Percentiles rank a stretch among this genome's conserved stretches.
Evolutionary conservation across 2,797 vertebrate genomes (phyloP).

Genomic region (Chaetophractus vellerosus): DNA sequence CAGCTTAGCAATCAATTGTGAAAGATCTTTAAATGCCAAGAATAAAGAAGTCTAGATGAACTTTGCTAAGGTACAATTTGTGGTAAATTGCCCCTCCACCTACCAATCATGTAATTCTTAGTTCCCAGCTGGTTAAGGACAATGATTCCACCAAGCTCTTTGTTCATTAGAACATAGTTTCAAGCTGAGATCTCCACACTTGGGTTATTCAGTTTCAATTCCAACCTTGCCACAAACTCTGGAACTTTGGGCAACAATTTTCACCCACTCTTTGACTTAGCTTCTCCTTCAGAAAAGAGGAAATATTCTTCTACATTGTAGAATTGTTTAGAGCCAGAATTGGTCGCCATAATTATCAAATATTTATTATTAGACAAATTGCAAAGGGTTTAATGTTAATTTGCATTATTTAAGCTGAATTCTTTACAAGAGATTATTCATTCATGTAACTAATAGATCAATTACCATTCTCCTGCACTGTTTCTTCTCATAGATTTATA

Average conservation of each 20-base stretch:
- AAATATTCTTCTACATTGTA: neutral
- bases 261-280: neutral
- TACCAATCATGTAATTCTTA: neutral
- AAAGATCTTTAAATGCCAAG: constrained; percentile 59
- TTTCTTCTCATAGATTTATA: constrained; percentile 36
- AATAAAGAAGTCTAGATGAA: constrained; percentile 60
- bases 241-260: constrained; percentile 11
- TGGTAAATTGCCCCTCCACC: neutral
- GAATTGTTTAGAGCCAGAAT: neutral
- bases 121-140: constrained; percentile 51
- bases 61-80: constrained; percentile 34
- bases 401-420: neutral
- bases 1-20: neutral
- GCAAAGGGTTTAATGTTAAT: neutral
- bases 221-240: neutral
- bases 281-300: constrained; percentile 18
- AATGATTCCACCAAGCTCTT: neutral
- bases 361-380: neutral
- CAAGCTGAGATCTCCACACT: neutral
- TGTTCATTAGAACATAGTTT: constrained; percentile 19
- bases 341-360: constrained; percentile 21
- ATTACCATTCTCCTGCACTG: neutral
- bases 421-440: neutral
- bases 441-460: neutral
- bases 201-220: neutral